Conservation (phyloP, 2,797 vertebrate genomes). For the Crenuchus spilurus region DNA sequence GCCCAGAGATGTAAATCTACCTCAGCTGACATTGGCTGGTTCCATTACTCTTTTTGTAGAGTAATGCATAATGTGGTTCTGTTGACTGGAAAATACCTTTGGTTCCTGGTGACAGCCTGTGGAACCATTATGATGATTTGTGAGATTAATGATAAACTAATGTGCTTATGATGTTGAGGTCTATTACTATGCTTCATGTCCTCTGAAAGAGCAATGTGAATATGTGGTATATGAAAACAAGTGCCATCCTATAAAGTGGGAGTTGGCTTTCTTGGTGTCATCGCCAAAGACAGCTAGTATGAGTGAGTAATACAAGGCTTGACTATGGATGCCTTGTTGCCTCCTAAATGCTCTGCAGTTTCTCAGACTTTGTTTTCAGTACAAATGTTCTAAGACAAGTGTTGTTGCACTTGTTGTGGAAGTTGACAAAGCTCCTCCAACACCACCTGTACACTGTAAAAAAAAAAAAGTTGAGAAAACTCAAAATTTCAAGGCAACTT, state of each 20-base stretch:
- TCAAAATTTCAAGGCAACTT: no score
- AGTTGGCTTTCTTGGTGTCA: constrained; percentile 55
- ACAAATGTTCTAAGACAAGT: constrained; percentile 57
- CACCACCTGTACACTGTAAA: no score
- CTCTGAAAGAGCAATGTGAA: constrained; percentile 60
- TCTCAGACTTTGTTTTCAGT: constrained; percentile 66
- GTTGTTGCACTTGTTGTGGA: constrained; percentile 61
- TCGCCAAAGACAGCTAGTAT: constrained; percentile 72
- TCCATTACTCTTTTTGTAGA: constrained; percentile 44
- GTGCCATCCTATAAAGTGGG: constrained; percentile 61
- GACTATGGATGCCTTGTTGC: not conserved
- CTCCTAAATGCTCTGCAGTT: not conserved
- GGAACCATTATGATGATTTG: constrained; percentile 62
- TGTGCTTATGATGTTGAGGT: not conserved
- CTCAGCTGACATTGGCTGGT: constrained; percentile 58
- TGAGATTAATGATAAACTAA: not conserved
- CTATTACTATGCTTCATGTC: not conserved
- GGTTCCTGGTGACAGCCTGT: constrained; percentile 67
- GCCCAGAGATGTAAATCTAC: constrained; percentile 65
- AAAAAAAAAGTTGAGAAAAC: no score
- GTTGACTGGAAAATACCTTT: constrained; percentile 56
- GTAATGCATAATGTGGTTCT: constrained; percentile 46
- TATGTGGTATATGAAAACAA: constrained; percentile 68
- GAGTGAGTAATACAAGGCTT: constrained; percentile 59
- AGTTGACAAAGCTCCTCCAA: constrained; percentile 46